Conservation (phyloP, 2,113 vertebrate genomes). For the Heteronetta atricapilla region DNA sequence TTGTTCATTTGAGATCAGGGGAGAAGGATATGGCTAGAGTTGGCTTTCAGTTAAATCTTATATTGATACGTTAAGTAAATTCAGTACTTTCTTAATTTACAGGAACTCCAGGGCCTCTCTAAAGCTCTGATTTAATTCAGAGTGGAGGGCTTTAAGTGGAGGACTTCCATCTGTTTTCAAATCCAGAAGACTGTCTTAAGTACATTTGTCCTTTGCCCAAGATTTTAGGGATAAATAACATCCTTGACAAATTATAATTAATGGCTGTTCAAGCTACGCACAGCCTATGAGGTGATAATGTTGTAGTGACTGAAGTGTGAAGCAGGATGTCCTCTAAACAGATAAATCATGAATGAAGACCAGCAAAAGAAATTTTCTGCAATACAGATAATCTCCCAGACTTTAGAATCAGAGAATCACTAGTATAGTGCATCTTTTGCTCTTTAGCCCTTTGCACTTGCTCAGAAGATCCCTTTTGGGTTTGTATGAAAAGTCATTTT, state of each 20-base stretch:
- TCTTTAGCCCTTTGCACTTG: background rate
- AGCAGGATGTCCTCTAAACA: background rate
- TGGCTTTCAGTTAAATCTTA: constrained; percentile 25
- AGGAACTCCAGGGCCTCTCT: constrained; percentile 16
- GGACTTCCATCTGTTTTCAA: constrained; percentile 47
- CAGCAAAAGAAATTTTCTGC: background rate
- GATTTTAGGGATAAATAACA: constrained; percentile 65
- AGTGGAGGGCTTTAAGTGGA: constrained; percentile 22
- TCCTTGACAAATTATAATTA: constrained; percentile 63
- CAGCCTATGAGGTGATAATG: constrained; percentile 42
- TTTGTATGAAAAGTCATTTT: background rate
- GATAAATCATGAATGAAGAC: background rate
- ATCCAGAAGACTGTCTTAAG: constrained; percentile 46
- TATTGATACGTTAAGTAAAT: constrained; percentile 4
- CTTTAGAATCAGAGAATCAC: background rate
- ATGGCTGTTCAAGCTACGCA: constrained; percentile 40
- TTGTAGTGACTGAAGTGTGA: constrained; percentile 37
- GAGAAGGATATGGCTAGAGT: background rate
- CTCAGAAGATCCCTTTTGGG: background rate
- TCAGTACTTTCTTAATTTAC: constrained; percentile 9
- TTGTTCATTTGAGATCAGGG: background rate
- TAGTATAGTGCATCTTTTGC: background rate
- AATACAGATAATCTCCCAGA: background rate
- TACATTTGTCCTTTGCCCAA: constrained; percentile 38
- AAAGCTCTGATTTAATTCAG: constrained; percentile 44